Evolutionary conservation across 2,113 vertebrate genomes (phyloP), one percentile per base, ranked within the genome.

Genomic region (Oceanodroma tethys): DNA sequence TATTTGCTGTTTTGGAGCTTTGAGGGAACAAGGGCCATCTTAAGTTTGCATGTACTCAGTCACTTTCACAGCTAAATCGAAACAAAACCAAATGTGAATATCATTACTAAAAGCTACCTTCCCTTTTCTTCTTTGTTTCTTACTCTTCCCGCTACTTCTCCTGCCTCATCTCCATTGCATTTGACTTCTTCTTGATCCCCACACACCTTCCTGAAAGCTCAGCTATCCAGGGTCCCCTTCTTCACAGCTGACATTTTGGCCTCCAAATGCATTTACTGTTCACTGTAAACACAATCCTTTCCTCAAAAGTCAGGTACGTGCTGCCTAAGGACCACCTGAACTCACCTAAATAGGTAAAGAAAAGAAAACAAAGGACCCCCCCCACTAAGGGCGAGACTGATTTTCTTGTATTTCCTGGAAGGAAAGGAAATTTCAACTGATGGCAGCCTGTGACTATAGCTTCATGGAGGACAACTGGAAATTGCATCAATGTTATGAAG

Each of bases 381-480:
- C 4, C 21, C 0, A 0, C 20, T 18, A 15, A 76, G 47, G 13
- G 7, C 26, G 72, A 10, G 25, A 9, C 34, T 10, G 21, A 25
- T 88, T 36, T 65, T 30, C 58, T 22, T 38, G 15, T 42, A 9
- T 23, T 32, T 29, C 30, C 70, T 48, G 17, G 38, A 47, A 42
- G 29, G 23, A 85, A 81, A 36, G 36, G 58, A 34, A 27, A 79
- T 53, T 42, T 53, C 74, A 78, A 11, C 79, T 25, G 19, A n/a
- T 12, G 42, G 66, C 58, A 85, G 42, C 70, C 63, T 62, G 45
- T n/a, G 63, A 47, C 12, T 22, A 43, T 1, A 29, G 38, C 30
- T 45, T 27, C 71, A 66, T 5, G 27, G 27, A 71, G 27, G 48
- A 63, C 27, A 62, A 43, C 11, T 86, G 75, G 38, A 65, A 72